Evolutionary conservation across 2,797 vertebrate genomes (phyloP).

Genomic region (Parotocinclus haroldoi): DNA sequence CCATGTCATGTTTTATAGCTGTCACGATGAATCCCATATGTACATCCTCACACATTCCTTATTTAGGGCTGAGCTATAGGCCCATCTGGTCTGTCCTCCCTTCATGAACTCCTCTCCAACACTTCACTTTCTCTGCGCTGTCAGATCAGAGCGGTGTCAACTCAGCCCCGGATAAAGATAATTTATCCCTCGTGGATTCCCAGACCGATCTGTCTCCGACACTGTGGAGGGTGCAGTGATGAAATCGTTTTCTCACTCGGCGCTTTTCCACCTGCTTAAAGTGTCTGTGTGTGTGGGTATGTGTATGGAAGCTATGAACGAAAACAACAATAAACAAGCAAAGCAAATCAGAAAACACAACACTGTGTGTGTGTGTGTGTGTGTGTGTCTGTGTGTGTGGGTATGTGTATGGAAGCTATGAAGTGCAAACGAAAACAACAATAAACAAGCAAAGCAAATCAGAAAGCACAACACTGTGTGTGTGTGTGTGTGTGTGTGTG

Average conservation of each 20-base stretch:
- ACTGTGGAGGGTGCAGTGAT: slow-evolving; percentile 72
- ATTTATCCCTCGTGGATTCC: slow-evolving; percentile 33
- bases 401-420: too few relatives aligned
- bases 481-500: too few relatives aligned
- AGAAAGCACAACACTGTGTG: too few relatives aligned
- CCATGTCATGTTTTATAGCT: slow-evolving; percentile 1
- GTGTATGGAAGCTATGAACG: too few relatives aligned
- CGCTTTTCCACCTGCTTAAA: slow-evolving; percentile 91
- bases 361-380: too few relatives aligned
- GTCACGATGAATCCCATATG: slow-evolving; percentile 5
- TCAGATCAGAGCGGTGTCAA: background rate
- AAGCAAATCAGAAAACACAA: too few relatives aligned
- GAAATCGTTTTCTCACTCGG: slow-evolving; percentile 93
- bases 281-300: slow-evolving; percentile 52
- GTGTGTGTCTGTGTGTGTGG: too few relatives aligned
- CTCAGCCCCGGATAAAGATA: slow-evolving; percentile 9
- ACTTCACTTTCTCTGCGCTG: background rate
- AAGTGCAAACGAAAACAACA: too few relatives aligned
- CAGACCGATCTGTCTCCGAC: slow-evolving; percentile 43
- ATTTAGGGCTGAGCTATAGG: background rate
- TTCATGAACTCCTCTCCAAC: slow-evolving; percentile 3
- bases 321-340: too few relatives aligned
- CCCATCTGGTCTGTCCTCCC: slow-evolving; percentile 1
- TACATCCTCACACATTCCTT: slow-evolving; percentile 6
- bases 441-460: too few relatives aligned